phyloP scores from a whole-genome alignment of 37 sponge, comb jelly and placozoan species.

The Halisarca cf. caerulea region DNA sequence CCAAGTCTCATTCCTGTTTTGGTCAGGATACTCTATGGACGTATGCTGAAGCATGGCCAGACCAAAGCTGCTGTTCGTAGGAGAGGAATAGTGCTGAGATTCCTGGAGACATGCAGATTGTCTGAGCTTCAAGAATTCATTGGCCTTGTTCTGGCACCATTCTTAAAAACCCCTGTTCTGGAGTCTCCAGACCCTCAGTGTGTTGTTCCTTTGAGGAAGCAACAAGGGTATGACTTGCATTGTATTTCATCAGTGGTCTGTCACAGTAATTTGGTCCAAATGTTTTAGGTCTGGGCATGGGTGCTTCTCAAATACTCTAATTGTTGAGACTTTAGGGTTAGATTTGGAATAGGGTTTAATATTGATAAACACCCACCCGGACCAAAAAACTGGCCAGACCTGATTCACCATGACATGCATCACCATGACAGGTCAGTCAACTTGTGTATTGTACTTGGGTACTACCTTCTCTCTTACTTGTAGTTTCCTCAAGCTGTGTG shows the following conservation, averaged over 20 bases:
- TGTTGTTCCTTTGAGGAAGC: slow-evolving; percentile 74
- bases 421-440: no score
- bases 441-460: no score
- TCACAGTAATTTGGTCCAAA: no score
- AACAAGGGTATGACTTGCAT: slow-evolving; percentile 55
- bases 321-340: no score
- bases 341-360: no score
- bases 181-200: background rate
- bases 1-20: slow-evolving; percentile 64
- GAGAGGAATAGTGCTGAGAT: slow-evolving; percentile 63
- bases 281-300: no score
- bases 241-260: no score
- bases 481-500: slow-evolving; percentile 59
- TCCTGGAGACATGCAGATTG: slow-evolving; percentile 57
- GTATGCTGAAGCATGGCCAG: slow-evolving; percentile 51
- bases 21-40: slow-evolving; percentile 74
- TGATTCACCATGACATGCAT: no score
- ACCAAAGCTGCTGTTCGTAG: slow-evolving; percentile 51
- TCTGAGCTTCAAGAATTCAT: slow-evolving; percentile 63
- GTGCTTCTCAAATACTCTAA: no score
- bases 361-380: no score
- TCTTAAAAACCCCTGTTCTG: background rate
- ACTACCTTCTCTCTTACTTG: no score
- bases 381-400: no score
- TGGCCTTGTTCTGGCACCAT: slow-evolving; percentile 48